Base-by-base conservation (phyloP, 1,140 invertebrate species). In the Plutomurus gul region DNA sequence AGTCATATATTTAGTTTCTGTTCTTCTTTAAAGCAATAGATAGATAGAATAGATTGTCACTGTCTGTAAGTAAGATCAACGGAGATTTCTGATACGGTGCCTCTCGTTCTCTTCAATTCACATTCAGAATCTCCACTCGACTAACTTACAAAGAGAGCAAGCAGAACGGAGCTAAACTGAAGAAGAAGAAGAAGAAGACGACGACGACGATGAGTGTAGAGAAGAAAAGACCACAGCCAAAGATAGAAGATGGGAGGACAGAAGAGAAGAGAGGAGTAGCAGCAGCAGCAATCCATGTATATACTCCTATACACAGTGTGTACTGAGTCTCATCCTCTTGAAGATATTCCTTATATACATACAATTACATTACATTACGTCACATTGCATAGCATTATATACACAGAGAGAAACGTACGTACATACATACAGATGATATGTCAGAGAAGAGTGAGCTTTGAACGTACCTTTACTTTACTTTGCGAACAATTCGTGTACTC, bases 41-140 rank as follows among this genome's bases (percentile, higher is more conserved):
- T 65, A 65, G 56, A 65, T 65, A 65, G 56, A 65, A 30, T 27
- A 27, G 56, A 65, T 65, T 65, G 56, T 65, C 56, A 65, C 56
- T 65, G 56, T 65, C 56, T 65, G 56, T 27, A 27, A 22, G 49
- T n/a, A 36, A 36, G 56, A 65, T 65, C 56, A 65, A 65, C 56
- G 56, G 56, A 65, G 56, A 65, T 65, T 65, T 65, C 56, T n/a
- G 56, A 65, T 65, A 65, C 36, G 27, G 25, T 65, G 27, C 36
- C 30, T 65, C 22, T 65, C 27, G 16, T 18, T 20, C 8, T 43
- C 39, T 43, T n/a, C n/a, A n/a, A 43, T 43, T 43, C n/a, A 3
- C 10, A 43, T 43, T 43, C 39, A 13, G 39, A 13, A 13, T 8
- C n/a, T 43, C 39, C 11, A 13, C 39, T 43, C 39, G 39, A 43